Evolutionary conservation across 2,888 invertebrate species (phyloP).

Genomic region (Drosophila parthenogenetica): DNA sequence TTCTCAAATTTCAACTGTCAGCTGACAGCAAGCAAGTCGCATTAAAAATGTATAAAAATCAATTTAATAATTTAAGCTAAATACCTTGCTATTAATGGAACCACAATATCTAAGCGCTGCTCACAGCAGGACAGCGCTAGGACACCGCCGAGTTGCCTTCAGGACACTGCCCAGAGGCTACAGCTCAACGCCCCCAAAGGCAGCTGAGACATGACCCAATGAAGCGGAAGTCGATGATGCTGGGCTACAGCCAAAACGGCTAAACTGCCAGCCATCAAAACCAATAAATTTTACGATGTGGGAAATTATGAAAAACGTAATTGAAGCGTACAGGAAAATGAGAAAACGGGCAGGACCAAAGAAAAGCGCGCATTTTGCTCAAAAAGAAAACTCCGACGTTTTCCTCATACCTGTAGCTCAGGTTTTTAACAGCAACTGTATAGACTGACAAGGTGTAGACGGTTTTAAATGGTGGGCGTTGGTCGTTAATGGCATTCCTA

Average conservation of each 20-base stretch:
- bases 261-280: conserved; percentile 56
- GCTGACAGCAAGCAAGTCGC: conserved; percentile 23
- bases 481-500: conserved; percentile 66
- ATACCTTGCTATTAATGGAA: conserved; percentile 68
- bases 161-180: conserved; percentile 46
- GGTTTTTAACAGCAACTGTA: conserved; percentile 9
- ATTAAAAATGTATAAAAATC: conserved; percentile 71
- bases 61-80: conserved; percentile 76
- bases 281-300: conserved; percentile 74
- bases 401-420: conserved; percentile 38
- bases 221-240: conserved; percentile 69
- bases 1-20: conserved; percentile 19
- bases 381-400: not conserved
- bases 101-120: conserved; percentile 9
- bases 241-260: conserved; percentile 29
- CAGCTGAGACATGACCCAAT: conserved; percentile 59
- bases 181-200: conserved; percentile 29
- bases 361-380: conserved; percentile 40
- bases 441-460: not conserved
- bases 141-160: conserved; percentile 36
- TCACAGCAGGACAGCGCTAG: conserved; percentile 41
- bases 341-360: conserved; percentile 17
- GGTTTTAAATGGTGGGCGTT: conserved; percentile 52
- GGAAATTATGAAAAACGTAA: conserved; percentile 77
- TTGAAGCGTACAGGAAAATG: conserved; percentile 56